phyloP scores from a whole-genome alignment of 2,888 invertebrate species.

The Drosophila monieri region DNA sequence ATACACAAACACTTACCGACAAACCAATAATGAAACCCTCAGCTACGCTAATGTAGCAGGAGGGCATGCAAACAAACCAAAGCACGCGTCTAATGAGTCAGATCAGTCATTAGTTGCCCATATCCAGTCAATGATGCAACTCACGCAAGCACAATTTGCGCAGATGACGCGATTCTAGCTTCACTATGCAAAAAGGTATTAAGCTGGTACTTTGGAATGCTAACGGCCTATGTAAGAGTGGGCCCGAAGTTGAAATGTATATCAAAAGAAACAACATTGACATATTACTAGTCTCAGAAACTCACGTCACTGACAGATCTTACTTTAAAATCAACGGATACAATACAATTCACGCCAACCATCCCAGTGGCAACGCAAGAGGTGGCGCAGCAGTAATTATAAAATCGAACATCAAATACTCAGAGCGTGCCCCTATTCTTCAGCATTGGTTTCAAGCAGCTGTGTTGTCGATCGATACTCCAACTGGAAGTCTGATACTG shows the following conservation, averaged over 20 bases:
- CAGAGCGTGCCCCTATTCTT: conserved; percentile 1
- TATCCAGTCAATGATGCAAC: conserved; percentile 5
- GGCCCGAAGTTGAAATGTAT: conserved; percentile 1
- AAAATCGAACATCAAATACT: not conserved
- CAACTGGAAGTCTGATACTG: not conserved
- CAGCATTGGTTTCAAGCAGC: not conserved
- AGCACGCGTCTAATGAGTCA: not conserved
- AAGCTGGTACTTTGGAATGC: conserved; percentile 8
- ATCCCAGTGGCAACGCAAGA: conserved; percentile 1
- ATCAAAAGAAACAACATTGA: not conserved
- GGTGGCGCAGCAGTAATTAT: not conserved
- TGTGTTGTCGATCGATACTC: conserved; percentile 1
- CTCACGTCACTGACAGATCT: conserved; percentile 15
- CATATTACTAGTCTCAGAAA: not conserved
- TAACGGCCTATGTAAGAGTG: conserved; percentile 10
- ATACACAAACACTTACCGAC: conserved; percentile 1
- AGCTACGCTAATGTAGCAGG: conserved; percentile 8
- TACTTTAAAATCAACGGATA: conserved; percentile 8
- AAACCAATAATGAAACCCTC: conserved; percentile 6
- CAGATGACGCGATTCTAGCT: conserved; percentile 10
- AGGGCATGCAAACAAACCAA: not conserved
- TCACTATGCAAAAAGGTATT: conserved; percentile 1
- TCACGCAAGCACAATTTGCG: conserved; percentile 9
- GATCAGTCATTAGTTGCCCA: not conserved
- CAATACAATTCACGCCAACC: conserved; percentile 7